Base-by-base conservation (phyloP, 2,797 vertebrate genomes). In the Eospalax fontanierii region DNA sequence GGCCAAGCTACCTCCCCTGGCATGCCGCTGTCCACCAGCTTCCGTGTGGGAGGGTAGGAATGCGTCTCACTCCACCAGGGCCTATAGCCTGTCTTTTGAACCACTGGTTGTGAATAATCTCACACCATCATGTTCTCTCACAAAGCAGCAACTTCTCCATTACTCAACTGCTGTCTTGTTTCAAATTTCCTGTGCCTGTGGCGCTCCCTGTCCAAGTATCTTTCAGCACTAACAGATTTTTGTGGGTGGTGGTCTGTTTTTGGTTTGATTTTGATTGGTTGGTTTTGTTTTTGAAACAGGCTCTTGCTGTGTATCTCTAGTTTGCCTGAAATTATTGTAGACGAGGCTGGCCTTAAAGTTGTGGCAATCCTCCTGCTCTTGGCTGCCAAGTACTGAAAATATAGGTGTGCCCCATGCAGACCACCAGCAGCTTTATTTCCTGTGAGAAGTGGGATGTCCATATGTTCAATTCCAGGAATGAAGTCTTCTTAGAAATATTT, bases 151-250 rank as follows among this genome's bases (percentile, higher is more conserved):
- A 59, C 68, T 30, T 40, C 68, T 73, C 68, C 68, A 18, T 91
- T 89, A 89, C 90, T 91, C 91, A 91, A 57, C 85, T 95, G 93
- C 90, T 30, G 57, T 61, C 82, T 93, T 74, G 75, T 70, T 90
- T 97, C 96, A 97, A 94, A 86, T 57, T 84, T 83, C 88, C 16
- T 2, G 26, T 61, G 57, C 46, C 90, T 35, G 2, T 10, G 76
- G 50, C 22, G 70, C 61, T 91, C 78, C 75, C 86, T 71, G 38
- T 95, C 59, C 63, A 66, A 86, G 75, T 86, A 79, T 46, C 74
- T 71, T 89, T 94, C 90, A 70, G 66, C 38, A 65, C 26, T 43
- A 40, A 28, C 22, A 35, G 40, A 30, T 87, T 66, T 80, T 79
- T 38, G 33, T 35, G 38, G 15, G 6, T 71, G 50, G 50, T 54